phyloP scores from a whole-genome alignment of 1,140 invertebrate genomes.

The Ostrea denselamellosa region DNA sequence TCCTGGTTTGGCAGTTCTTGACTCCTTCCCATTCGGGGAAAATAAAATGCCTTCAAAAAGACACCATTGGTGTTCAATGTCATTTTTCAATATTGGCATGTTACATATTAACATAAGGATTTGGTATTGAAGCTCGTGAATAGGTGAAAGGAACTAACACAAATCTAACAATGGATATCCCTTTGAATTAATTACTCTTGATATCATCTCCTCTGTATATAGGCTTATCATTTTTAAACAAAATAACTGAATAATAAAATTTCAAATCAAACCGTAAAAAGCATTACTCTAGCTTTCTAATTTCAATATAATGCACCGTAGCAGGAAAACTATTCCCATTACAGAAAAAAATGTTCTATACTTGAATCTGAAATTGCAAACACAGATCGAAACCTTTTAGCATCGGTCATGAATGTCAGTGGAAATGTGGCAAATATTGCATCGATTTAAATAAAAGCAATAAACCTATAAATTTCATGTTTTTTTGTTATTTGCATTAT shows the following conservation, averaged over 20 bases:
- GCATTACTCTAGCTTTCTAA: neutral
- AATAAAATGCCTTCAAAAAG: slow-evolving; percentile 11
- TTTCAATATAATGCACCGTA: neutral
- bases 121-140: neutral
- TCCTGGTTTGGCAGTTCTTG: neutral
- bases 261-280: neutral
- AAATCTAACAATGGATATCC: neutral
- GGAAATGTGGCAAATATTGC: neutral
- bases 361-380: slow-evolving; percentile 13
- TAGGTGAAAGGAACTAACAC: neutral
- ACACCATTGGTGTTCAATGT: neutral
- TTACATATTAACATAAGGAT: neutral
- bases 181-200: neutral
- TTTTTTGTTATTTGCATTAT: slow-evolving; percentile 1
- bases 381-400: slow-evolving; percentile 37
- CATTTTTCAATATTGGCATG: neutral
- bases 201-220: neutral
- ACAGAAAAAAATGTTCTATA: neutral
- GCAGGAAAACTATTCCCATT: neutral
- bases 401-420: slow-evolving; percentile 7
- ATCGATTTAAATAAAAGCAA: neutral
- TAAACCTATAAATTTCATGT: neutral
- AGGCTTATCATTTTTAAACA: neutral
- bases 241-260: neutral
- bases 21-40: slow-evolving; percentile 14